These are phyloP conservation scores for Smutsia gigantea DNA, from an alignment of 2,797 vertebrate genomes.

Conservation along the genomic window DNA sequence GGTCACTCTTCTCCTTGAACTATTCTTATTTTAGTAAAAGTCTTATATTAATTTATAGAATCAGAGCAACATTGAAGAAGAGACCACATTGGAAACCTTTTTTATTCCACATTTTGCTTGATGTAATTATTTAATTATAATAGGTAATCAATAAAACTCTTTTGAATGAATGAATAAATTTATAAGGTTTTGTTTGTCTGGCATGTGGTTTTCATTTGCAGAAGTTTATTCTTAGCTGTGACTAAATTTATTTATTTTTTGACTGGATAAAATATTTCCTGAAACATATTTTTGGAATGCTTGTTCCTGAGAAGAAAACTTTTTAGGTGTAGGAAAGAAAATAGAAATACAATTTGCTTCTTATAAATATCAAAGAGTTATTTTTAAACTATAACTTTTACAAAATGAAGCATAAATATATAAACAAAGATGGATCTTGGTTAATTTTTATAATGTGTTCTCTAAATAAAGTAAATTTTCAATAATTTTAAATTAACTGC, in stretches of 20 bases:
- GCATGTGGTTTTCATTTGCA: conserved; percentile 24
- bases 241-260: conserved; percentile 46
- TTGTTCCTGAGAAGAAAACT: conserved; percentile 26
- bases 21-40: background rate
- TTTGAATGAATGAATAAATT: conserved; percentile 59
- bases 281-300: conserved; percentile 38
- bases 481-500: conserved; percentile 53
- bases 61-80: background rate
- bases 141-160: conserved; percentile 6
- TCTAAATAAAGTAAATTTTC: conserved; percentile 35
- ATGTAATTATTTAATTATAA: background rate
- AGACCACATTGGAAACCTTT: background rate
- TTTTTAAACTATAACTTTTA: conserved; percentile 44
- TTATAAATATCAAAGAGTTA: background rate
- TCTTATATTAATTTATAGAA: background rate
- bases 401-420: conserved; percentile 12
- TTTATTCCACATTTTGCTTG: background rate
- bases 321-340: conserved; percentile 44
- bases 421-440: conserved; percentile 6
- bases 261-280: conserved; percentile 46
- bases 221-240: conserved; percentile 44
- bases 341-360: conserved; percentile 31
- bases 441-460: conserved; percentile 47
- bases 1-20: background rate
- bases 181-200: conserved; percentile 48